Percentiles rank a stretch among this genome's conserved stretches.
Conservation (phyloP, 2,113 vertebrate genomes). For the Upupa epops region DNA sequence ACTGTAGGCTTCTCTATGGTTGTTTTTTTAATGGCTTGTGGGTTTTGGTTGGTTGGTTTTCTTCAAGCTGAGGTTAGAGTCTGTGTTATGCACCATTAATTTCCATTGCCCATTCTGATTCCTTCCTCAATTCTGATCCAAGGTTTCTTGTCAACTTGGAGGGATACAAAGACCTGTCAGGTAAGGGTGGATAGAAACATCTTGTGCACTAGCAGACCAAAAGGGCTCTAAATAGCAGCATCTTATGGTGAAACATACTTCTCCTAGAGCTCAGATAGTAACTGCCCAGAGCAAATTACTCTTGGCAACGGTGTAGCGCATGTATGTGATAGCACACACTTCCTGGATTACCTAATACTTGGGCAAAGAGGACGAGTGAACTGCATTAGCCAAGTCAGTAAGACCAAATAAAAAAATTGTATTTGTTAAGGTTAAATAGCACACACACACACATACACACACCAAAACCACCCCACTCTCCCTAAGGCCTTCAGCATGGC, state of each 20-base stretch:
- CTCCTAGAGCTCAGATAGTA: background rate
- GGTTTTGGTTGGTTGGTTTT: background rate
- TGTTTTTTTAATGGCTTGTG: background rate
- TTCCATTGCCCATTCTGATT: background rate
- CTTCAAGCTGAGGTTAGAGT: background rate
- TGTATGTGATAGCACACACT: background rate
- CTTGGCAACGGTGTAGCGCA: too few species aligned
- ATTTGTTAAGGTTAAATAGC: background rate
- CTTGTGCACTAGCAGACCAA: background rate
- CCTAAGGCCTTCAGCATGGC: background rate
- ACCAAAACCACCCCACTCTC: accelerated
- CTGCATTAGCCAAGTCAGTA: background rate
- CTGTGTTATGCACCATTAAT: background rate
- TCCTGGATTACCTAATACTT: background rate
- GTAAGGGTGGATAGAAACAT: background rate
- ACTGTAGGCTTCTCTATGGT: background rate
- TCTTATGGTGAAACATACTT: background rate
- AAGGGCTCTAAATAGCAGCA: background rate
- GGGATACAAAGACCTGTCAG: background rate
- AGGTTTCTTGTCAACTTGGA: background rate
- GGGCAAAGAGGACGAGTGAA: background rate
- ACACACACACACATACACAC: too few species aligned
- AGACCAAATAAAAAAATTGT: background rate
- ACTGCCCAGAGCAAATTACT: background rate
- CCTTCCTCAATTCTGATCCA: background rate